Percentiles rank a stretch among this genome's conserved stretches.
Evolutionary conservation across 2,888 invertebrate species (phyloP).

Genomic region (Lomographa bimaculata): DNA sequence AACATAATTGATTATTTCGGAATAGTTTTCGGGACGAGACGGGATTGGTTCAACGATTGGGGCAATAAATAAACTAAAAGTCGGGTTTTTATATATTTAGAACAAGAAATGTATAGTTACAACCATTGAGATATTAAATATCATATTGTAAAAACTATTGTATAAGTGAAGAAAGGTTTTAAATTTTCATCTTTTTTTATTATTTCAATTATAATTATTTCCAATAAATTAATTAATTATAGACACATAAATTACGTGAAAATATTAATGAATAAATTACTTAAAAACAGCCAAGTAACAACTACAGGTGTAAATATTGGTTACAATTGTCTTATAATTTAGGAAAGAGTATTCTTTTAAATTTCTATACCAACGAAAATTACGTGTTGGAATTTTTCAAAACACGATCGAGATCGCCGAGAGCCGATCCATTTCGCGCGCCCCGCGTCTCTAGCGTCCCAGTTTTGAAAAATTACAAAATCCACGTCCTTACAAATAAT

Average conservation of each 20-base stretch:
- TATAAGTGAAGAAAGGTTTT: conserved; percentile 82
- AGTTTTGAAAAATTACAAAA: conserved; percentile 59
- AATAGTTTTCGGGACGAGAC: conserved; percentile 1
- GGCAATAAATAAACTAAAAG: conserved; percentile 46
- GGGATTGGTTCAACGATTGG: conserved; percentile 8
- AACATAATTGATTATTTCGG: conserved; percentile 2
- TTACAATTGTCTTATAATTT: conserved; percentile 75
- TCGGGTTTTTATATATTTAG: conserved; percentile 83
- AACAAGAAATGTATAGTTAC: conserved; percentile 85
- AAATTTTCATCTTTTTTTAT: conserved; percentile 76
- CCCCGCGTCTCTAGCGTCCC: conserved; percentile 26
- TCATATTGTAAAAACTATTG: conserved; percentile 85
- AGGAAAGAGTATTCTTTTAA: conserved; percentile 76
- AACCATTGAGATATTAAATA: conserved; percentile 85
- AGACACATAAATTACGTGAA: conserved; percentile 83
- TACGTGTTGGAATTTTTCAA: conserved; percentile 58
- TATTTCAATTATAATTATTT: conserved; percentile 75
- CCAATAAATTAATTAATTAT: conserved; percentile 81
- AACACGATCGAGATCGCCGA: too few species aligned
- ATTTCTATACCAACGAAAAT: conserved; percentile 65
- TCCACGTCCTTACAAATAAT: conserved; percentile 74
- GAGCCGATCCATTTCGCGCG: too few species aligned
- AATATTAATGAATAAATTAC: conserved; percentile 79
- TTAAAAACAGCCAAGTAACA: conserved; percentile 80
- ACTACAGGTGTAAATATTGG: conserved; percentile 79